A percentile compares a stretch with the other conserved stretches of the same genome.
phyloP scores from a whole-genome alignment of 2,113 vertebrate genomes.

The Malurus alboscapulatus region DNA sequence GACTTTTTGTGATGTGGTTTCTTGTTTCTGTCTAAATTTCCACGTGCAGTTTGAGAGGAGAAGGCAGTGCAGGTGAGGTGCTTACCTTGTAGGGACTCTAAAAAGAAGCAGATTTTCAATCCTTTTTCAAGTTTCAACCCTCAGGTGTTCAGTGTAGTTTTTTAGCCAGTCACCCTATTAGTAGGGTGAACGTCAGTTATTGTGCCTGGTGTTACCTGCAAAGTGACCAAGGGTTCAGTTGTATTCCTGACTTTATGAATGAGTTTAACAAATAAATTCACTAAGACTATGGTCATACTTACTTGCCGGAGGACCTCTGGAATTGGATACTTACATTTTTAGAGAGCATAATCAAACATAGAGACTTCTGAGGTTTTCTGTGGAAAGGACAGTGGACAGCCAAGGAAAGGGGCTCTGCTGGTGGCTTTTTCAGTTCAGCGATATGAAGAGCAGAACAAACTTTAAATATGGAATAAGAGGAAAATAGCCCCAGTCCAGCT shows the following conservation, averaged over 20 bases:
- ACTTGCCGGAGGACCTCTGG: neutral
- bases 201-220: neutral
- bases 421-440: neutral
- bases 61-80: neutral
- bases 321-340: neutral
- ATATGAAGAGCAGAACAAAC: neutral
- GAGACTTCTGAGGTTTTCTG: neutral
- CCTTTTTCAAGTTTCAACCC: neutral
- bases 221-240: neutral
- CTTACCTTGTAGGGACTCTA: neutral
- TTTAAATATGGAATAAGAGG: neutral
- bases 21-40: neutral
- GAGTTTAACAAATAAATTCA: neutral
- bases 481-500: neutral
- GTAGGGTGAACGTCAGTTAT: neutral
- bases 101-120: neutral
- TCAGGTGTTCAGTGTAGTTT: neutral
- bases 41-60: neutral
- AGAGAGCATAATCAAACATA: neutral
- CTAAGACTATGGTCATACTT: neutral
- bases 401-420: neutral
- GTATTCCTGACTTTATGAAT: neutral
- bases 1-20: accelerated
- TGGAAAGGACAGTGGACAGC: neutral
- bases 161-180: neutral